Evolutionary conservation across 1,140 invertebrate genomes (phyloP), one percentile per base, ranked within the genome.

Genomic region (Drosophila melanica): DNA sequence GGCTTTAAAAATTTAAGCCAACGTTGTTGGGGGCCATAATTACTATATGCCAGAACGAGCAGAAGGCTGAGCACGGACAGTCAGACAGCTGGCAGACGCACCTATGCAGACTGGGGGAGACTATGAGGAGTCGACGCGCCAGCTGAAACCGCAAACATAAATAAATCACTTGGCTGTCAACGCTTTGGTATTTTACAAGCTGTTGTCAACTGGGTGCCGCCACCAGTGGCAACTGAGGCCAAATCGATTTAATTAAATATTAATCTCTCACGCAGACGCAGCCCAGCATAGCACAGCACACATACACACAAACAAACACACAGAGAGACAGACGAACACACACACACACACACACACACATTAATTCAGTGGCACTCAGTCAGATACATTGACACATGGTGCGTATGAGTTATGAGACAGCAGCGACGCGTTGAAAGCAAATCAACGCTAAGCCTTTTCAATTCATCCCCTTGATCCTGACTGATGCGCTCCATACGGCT

Each of bases 221-320:
- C 23, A 47, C 23, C 50, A 20, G 62, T 14, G 48, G 18, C 66
- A 75, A 51, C 59, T 58, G 53, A 44, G 55, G 54, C 63, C 54
- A 45, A 66, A 81, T 81, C 78, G 74, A 81, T 81, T 81, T 81
- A 81, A 81, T 81, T 77, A 81, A 81, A 81, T 81, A 81, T 75
- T 81, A 77, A 81, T 77, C 70, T 62, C 37, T 20, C 42, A 57
- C 47, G 53, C 55, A 71, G 62, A 27, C 12, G 42, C 58, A 48
- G 30, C 51, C 11, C 27, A 51, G 16, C 27, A 45, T 33, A 41
- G 27, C 9, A 41, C 27, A 30, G 27, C 23, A 39, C 51, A 57
- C 44, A 51, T 12, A 54, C 37, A 35, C 35, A 20, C 30, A 47
- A 1, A 41, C 37, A 51, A 1, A n/a, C 47, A 16, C 20, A 50